Percentiles rank a stretch among this genome's conserved stretches.
Conservation (phyloP, 2,888 invertebrate genomes). For the Drosophila tanythrix region DNA sequence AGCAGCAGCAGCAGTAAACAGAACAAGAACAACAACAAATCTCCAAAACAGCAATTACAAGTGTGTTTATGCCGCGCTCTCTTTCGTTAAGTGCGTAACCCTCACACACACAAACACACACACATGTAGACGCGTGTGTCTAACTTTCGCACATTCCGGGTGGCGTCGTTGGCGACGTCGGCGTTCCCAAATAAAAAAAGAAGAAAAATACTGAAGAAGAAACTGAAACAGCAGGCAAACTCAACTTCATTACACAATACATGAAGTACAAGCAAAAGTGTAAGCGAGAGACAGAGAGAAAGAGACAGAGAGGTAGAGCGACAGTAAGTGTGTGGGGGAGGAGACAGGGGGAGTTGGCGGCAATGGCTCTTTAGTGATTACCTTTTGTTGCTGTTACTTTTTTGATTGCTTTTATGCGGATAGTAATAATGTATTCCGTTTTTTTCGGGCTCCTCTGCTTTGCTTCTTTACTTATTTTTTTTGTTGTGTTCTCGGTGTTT, state of each 20-base stretch:
- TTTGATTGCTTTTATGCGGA: conserved; percentile 59
- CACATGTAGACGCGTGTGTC: conserved; percentile 6
- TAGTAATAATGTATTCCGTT: conserved; percentile 53
- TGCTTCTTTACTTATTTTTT: conserved; percentile 20
- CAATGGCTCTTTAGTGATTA: conserved; percentile 46
- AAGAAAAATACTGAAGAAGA: conserved; percentile 19
- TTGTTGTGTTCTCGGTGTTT: conserved; percentile 45
- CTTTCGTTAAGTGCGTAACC: conserved; percentile 16
- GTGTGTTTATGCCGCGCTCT: conserved; percentile 60
- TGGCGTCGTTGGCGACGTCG: conserved; percentile 23
- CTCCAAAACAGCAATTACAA: conserved; percentile 65
- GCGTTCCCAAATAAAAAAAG: conserved; percentile 19
- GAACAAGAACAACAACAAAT: conserved; percentile 5
- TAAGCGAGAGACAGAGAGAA: neutral
- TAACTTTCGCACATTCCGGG: conserved; percentile 37
- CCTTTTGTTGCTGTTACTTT: conserved; percentile 65
- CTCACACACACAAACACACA: neutral
- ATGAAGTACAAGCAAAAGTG: conserved; percentile 28
- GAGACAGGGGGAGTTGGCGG: conserved; percentile 16
- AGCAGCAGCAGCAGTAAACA: conserved; percentile 10
- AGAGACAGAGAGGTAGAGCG: neutral
- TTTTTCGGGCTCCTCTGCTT: conserved; percentile 27
- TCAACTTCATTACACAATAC: conserved; percentile 82
- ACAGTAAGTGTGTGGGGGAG: neutral
- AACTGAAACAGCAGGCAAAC: conserved; percentile 30